Evolutionary conservation across 2,888 invertebrate genomes (phyloP), one percentile per base, ranked within the genome.

Genomic region (Drosophila prostipennis): DNA sequence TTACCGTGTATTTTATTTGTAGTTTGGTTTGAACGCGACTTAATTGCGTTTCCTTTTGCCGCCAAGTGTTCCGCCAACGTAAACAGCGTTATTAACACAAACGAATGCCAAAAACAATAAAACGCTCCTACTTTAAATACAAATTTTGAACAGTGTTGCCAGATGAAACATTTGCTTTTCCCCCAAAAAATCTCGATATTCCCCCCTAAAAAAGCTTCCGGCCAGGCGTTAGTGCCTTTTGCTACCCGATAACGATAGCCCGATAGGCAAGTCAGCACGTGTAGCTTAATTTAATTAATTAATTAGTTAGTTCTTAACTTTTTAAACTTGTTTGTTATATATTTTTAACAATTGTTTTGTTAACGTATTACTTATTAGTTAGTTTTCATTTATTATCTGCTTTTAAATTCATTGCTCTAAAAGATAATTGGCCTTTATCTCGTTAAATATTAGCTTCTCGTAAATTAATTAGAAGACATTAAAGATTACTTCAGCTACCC

Each of bases 101-200:
- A 74, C 69, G 72, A 75, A 79, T 77, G 79, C 76, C 72, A 76
- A 80, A 86, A 89, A 76, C 86, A 87, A 80, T 80, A 77, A 89
- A 87, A 84, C 78, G 75, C 64, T 78, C 73, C 76, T 34, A 75
- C 76, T 72, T 70, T 76, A 54, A 70, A 48, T 48, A 48, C 48
- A 48, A 48, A 48, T 48, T 48, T 34, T 11, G 11, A 48, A 10
- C 19, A 19, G 19, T 19, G 19, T 19, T 19, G 19, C 19, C 19
- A 19, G 19, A 19, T 19, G 19, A 2, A 2, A 19, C 1, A 2
- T 19, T 19, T 19, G 19, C 19, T 19, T 19, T 19, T 1, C 19
- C 19, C 19, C 19, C 2, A 19, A 19, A 19, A 19, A 19, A n/a
- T n/a, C n/a, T n/a, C n/a, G n/a, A n/a, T n/a, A n/a, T n/a, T n/a